Evolutionary conservation across 1,140 invertebrate genomes (phyloP).

Genomic region (Brachionus paranguensis): DNA sequence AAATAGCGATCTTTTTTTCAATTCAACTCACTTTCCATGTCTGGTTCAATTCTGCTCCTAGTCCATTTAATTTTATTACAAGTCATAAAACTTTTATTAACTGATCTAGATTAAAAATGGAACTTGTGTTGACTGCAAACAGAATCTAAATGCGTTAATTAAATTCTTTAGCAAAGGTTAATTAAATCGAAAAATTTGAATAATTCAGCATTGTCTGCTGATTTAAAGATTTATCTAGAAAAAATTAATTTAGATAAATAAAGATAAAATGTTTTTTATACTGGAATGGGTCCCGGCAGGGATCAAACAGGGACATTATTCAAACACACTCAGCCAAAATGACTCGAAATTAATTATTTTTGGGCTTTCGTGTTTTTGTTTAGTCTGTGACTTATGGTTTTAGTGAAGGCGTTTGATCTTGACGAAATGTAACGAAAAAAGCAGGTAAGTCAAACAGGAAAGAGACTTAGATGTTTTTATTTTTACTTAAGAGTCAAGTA

Average conservation of each 20-base stretch:
- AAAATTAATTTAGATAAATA: not conserved
- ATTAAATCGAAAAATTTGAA: constrained; percentile 21
- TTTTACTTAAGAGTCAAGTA: constrained; percentile 33
- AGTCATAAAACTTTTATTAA: constrained; percentile 25
- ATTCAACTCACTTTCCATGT: constrained; percentile 6
- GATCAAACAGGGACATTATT: not conserved
- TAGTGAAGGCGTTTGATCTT: constrained; percentile 7
- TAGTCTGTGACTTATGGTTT: constrained; percentile 17
- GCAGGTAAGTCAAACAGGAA: constrained; percentile 33
- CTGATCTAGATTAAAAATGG: constrained; percentile 27
- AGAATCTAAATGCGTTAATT: constrained; percentile 27
- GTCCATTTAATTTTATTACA: constrained; percentile 13
- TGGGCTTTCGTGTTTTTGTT: not conserved
- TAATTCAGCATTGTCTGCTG: not conserved
- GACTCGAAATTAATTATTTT: not conserved
- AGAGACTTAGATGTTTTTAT: constrained; percentile 5
- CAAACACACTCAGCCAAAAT: not conserved
- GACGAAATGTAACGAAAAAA: not conserved
- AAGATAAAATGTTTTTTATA: not conserved
- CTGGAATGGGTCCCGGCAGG: not conserved
- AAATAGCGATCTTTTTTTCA: not conserved
- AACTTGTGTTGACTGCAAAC: constrained; percentile 7
- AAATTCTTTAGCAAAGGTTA: constrained; percentile 33
- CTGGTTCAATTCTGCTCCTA: not conserved
- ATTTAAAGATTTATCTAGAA: not conserved